phyloP scores from a whole-genome alignment of 2,113 vertebrate species.

The Emydocephalus ijimae region DNA sequence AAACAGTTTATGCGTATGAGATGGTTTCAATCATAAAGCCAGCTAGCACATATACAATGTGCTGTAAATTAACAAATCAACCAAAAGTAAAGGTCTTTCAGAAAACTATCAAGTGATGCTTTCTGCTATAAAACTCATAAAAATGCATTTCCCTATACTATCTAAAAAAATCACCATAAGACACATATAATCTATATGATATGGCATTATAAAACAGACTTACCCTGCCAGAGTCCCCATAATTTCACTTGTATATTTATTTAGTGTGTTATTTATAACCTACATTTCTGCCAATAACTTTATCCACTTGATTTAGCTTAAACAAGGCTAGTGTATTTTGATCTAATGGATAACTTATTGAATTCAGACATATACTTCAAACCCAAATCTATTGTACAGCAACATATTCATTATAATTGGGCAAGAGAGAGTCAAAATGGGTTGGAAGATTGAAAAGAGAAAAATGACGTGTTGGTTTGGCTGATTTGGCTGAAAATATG shows the following conservation, averaged over 20 bases:
- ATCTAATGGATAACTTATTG: background rate
- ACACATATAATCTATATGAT: background rate
- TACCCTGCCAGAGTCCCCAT: background rate
- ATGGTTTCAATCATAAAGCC: conserved; percentile 25
- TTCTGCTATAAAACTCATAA: background rate
- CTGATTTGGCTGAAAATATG: background rate
- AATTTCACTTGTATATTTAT: background rate
- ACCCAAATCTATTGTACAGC: background rate
- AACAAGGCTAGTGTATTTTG: background rate
- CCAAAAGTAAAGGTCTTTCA: background rate
- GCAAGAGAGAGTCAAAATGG: background rate
- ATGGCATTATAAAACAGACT: background rate
- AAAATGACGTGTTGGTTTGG: background rate
- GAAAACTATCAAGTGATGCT: background rate
- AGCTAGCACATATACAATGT: rapidly evolving
- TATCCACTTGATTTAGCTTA: background rate
- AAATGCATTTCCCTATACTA: background rate
- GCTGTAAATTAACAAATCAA: background rate
- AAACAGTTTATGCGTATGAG: background rate
- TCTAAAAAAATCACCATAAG: background rate
- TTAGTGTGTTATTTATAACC: background rate
- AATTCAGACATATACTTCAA: background rate
- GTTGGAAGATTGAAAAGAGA: background rate
- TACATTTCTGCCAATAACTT: background rate
- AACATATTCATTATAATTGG: background rate